A percentile compares a stretch with the other conserved stretches of the same genome.
Conservation (phyloP, 2,113 vertebrate species). For the Pterocles burchelli region DNA sequence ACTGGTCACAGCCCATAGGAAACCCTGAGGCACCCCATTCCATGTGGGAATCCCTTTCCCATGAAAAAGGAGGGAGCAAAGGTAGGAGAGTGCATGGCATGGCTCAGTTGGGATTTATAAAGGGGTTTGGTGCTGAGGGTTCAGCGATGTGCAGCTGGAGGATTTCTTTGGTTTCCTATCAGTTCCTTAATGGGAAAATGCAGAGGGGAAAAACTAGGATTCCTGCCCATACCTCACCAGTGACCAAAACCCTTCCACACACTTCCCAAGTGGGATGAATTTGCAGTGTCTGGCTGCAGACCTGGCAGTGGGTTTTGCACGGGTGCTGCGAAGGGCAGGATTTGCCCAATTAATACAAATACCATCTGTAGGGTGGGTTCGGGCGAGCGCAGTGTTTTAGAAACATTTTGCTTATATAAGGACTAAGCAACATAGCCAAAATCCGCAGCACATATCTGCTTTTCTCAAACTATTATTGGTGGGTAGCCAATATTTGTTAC, state of each 20-base stretch:
- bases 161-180: neutral
- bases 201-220: neutral
- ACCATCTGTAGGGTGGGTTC: neutral
- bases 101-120: neutral
- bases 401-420: slow-evolving; percentile 26
- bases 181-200: neutral
- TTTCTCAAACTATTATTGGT: slow-evolving; percentile 48
- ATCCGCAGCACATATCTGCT: slow-evolving; percentile 24
- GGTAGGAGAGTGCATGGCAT: neutral
- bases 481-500: slow-evolving; percentile 42
- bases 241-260: neutral
- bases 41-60: neutral
- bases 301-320: neutral
- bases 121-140: neutral
- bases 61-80: neutral
- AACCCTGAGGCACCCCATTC: neutral
- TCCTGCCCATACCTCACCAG: neutral
- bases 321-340: neutral
- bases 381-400: neutral
- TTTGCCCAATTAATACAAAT: neutral
- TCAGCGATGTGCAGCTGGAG: accelerated
- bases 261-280: neutral
- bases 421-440: neutral
- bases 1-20: neutral
- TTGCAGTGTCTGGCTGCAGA: neutral